These are phyloP conservation scores for Rynchops niger DNA, from an alignment of 2,113 vertebrate genomes.

Conservation along the genomic window DNA sequence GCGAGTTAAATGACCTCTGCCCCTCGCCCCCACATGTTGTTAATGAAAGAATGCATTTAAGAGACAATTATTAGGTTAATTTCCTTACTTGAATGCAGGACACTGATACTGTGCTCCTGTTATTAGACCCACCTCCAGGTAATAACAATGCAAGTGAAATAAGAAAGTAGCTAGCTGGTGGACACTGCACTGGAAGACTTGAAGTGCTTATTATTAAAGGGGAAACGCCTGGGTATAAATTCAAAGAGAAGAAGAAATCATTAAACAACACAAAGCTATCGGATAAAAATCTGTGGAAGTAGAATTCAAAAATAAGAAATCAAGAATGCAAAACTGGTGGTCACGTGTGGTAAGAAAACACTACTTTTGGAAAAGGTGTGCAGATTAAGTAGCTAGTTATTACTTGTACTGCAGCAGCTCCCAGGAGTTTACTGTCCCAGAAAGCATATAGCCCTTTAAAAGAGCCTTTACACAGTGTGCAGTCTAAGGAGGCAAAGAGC, in stretches of 20 bases:
- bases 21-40: neutral
- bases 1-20: neutral
- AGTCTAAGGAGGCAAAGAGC: neutral
- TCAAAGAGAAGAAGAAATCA: neutral
- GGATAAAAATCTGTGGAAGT: neutral
- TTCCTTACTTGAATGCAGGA: constrained; percentile 29
- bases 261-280: neutral
- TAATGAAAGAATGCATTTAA: constrained; percentile 37
- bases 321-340: neutral
- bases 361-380: neutral
- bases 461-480: neutral
- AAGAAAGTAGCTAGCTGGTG: neutral
- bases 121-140: neutral
- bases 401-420: neutral
- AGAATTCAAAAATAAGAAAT: neutral
- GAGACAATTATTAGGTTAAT: constrained; percentile 56
- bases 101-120: neutral
- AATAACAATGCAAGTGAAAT: neutral
- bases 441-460: neutral
- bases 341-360: neutral
- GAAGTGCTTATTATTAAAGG: neutral
- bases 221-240: neutral
- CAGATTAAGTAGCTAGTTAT: neutral
- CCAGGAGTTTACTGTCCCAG: neutral
- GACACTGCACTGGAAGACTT: neutral